Evolutionary conservation across 2,888 invertebrate genomes (phyloP), one percentile per base, ranked within the genome.

Genomic region (Magallana nippona): DNA sequence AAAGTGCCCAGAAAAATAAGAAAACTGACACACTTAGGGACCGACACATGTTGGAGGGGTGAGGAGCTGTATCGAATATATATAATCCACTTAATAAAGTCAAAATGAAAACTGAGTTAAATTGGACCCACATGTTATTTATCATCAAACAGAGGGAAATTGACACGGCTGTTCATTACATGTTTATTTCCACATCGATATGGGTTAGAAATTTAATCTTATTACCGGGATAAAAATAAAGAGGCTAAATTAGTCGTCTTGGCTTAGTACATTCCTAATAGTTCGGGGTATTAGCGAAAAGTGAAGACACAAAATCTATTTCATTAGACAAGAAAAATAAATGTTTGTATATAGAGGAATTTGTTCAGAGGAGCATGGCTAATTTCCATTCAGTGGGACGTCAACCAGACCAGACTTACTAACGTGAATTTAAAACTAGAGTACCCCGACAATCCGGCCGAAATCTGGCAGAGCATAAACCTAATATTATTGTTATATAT

Each of bases 381-480:
- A 82, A 63, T 82, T 82, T 71, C 55, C 56, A 19, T 82, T 55
- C 62, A 71, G 19, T 55, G 11, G n/a, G 82, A 55, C 62, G 82
- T 19, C 82, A 71, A 82, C 56, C 63, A 82, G 71, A 71, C 82
- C 22, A 63, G 82, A 82, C 82, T 82, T 82, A 63, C 71, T 82
- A 82, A 63, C 71, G 15, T 71, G 55, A 82, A 71, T 82, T 82
- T 63, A 27, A 81, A 82, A 55, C 55, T 63, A 71, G 71, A 71
- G 71, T 71, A 22, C 71, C 71, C 55, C 19, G 71, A 22, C 82
- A 60, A 71, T 55, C 55, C 55, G 44, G 56, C 55, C 63, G 71
- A 82, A 55, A 82, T 71, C 63, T 82, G 79, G 55, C 58, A 32
- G 57, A 32, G 22, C 58, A 80, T 57, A 27, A 22, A 13, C 27